Conservation (phyloP, 1,140 invertebrate genomes). For the Halyomorpha halys region DNA sequence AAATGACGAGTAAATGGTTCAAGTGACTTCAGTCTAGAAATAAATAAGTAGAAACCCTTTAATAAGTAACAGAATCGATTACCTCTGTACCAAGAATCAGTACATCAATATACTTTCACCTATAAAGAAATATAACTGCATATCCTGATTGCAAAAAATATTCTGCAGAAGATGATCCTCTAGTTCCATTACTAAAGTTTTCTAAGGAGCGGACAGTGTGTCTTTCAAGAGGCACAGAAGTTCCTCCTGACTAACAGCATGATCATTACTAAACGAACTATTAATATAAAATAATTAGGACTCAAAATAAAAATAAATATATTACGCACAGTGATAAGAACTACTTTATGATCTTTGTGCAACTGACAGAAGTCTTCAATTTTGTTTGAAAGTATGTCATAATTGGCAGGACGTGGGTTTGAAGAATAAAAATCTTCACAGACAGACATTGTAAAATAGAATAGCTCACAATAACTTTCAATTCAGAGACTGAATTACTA, state of each 20-base stretch:
- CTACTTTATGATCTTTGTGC: neutral
- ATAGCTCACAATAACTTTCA: no score
- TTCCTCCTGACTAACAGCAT: slow-evolving; percentile 75
- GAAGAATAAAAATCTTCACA: slow-evolving; percentile 3
- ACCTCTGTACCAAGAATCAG: neutral
- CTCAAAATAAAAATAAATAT: neutral
- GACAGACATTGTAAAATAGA: neutral
- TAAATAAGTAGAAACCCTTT: slow-evolving; percentile 8
- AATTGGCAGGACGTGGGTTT: slow-evolving; percentile 7
- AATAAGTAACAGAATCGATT: no score
- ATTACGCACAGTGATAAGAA: slow-evolving; percentile 10
- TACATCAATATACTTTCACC: slow-evolving; percentile 35
- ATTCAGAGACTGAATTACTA: no score
- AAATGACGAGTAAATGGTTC: slow-evolving; percentile 85
- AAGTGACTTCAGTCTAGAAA: slow-evolving; percentile 58
- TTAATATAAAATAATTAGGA: neutral
- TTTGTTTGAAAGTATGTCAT: neutral
- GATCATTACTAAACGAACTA: neutral
- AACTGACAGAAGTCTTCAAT: slow-evolving; percentile 1
- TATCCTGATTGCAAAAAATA: slow-evolving; percentile 81
- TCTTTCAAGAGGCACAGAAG: slow-evolving; percentile 90
- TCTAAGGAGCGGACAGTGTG: slow-evolving; percentile 96
- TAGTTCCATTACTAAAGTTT: slow-evolving; percentile 93
- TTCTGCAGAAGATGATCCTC: slow-evolving; percentile 89
- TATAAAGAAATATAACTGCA: slow-evolving; percentile 67